Percentiles rank a stretch among this genome's conserved stretches.
Evolutionary conservation across 2,888 invertebrate genomes (phyloP).

Genomic region (Barypeithes pellucidus): DNA sequence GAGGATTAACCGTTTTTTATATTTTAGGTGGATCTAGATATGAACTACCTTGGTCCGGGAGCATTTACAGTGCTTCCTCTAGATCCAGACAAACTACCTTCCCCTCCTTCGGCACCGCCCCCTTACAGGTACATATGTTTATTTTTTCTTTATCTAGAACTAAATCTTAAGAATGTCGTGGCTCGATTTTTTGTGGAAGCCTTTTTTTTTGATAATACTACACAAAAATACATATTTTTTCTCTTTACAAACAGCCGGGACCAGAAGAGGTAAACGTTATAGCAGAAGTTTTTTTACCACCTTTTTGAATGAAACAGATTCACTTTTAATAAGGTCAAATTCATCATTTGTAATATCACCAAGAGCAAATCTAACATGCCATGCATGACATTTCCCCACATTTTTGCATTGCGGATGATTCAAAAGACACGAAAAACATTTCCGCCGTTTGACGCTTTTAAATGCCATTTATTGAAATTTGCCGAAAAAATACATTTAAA

Average conservation of each 20-base stretch:
- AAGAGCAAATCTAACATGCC: background rate
- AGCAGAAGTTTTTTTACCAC: background rate
- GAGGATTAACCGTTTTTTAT: slow-evolving; percentile 28
- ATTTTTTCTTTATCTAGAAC: background rate
- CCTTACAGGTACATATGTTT: slow-evolving; percentile 65
- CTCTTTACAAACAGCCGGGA: slow-evolving; percentile 41
- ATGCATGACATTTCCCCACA: background rate
- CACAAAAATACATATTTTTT: slow-evolving; percentile 21
- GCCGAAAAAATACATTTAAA: too few relatives aligned
- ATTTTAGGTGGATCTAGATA: slow-evolving; percentile 65
- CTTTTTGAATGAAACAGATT: background rate
- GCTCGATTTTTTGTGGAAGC: background rate
- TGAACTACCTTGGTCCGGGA: slow-evolving; percentile 67
- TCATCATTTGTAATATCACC: background rate
- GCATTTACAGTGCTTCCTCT: slow-evolving; percentile 68
- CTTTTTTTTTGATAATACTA: slow-evolving; percentile 11
- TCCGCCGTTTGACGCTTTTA: too few relatives aligned
- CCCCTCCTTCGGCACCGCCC: slow-evolving; percentile 66
- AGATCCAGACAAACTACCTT: slow-evolving; percentile 61
- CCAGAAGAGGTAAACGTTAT: slow-evolving; percentile 41
- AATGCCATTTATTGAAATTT: too few relatives aligned
- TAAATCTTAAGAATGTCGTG: background rate
- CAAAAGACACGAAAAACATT: too few relatives aligned
- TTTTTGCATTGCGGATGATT: background rate
- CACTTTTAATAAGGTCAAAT: background rate